Evolutionary conservation across 2,888 invertebrate species (phyloP).

Genomic region (Acrobasis consociella): DNA sequence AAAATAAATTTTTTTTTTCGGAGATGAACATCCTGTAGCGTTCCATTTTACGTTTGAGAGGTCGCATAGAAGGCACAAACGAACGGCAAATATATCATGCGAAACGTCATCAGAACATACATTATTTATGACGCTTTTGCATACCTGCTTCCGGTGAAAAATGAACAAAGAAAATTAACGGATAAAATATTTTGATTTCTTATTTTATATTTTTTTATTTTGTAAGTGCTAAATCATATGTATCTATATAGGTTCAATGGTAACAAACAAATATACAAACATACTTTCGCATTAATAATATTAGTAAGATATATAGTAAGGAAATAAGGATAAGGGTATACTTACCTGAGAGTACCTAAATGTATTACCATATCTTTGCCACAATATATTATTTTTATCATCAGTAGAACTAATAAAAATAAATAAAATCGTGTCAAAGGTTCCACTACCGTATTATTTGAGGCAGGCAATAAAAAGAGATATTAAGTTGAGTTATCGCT

Average conservation of each 20-base stretch:
- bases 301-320: too few relatives aligned
- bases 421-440: constrained; percentile 28
- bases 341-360: too few relatives aligned
- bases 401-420: constrained; percentile 4
- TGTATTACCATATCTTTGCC: too few relatives aligned
- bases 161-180: constrained; percentile 4
- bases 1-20: too few relatives aligned
- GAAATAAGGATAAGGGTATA: too few relatives aligned
- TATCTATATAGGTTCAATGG: too few relatives aligned
- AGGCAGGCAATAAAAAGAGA: constrained; percentile 41
- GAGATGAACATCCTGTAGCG: constrained; percentile 34
- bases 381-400: constrained; percentile 15
- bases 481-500: constrained; percentile 49
- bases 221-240: too few relatives aligned
- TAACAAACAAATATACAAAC: too few relatives aligned
- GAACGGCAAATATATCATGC: constrained; percentile 61
- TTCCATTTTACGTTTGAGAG: constrained; percentile 51
- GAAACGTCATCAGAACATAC: constrained; percentile 62
- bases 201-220: background rate
- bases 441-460: constrained; percentile 41
- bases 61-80: constrained; percentile 46
- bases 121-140: constrained; percentile 53
- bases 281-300: too few relatives aligned
- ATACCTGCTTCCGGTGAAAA: constrained; percentile 18
- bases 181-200: background rate